Conservation (phyloP, 2,797 vertebrate species). For the Carduelis carduelis region DNA sequence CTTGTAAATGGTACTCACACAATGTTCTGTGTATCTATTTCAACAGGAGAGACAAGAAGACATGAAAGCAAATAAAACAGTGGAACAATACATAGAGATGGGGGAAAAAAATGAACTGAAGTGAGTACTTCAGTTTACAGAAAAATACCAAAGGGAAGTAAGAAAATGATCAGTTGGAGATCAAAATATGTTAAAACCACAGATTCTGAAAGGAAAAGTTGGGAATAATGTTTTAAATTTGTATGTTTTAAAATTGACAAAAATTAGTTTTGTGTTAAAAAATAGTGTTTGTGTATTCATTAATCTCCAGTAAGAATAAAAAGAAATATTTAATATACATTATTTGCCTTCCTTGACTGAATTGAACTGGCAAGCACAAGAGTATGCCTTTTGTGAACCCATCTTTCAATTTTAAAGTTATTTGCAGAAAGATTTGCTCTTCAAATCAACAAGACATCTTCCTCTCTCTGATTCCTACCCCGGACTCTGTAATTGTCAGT, state of each 20-base stretch:
- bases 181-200: slow-evolving; percentile 23
- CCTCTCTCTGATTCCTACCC: not conserved
- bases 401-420: not conserved
- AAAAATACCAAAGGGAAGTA: slow-evolving; percentile 29
- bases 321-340: not conserved
- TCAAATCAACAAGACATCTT: not conserved
- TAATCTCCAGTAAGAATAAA: not conserved
- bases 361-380: not conserved
- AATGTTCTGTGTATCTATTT: not conserved
- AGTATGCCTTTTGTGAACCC: not conserved
- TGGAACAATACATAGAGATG: not conserved
- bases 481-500: rapidly evolving
- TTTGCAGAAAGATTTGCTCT: not conserved
- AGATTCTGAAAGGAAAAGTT: slow-evolving; percentile 3
- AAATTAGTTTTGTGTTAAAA: not conserved
- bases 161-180: slow-evolving; percentile 10
- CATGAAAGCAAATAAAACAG: slow-evolving; percentile 38
- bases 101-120: not conserved
- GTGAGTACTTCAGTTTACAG: slow-evolving; percentile 22
- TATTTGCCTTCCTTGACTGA: not conserved
- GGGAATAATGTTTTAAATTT: not conserved
- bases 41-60: slow-evolving; percentile 58
- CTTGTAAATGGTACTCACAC: not conserved
- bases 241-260: slow-evolving; percentile 31
- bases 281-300: not conserved